Evolutionary conservation across 2,888 invertebrate species (phyloP).

Genomic region (Nezara viridula): DNA sequence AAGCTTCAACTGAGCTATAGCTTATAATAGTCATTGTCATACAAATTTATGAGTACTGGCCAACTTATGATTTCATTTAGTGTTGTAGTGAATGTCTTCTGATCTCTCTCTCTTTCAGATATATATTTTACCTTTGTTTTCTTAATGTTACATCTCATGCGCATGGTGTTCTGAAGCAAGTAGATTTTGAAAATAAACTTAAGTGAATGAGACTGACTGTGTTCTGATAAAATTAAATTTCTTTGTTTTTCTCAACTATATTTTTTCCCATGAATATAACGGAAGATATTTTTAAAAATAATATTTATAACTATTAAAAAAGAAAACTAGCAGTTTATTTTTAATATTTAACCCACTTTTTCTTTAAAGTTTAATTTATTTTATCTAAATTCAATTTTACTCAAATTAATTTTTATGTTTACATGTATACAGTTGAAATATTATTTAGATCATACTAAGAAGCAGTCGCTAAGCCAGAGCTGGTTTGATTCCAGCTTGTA

Average conservation of each 20-base stretch:
- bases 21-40: not conserved
- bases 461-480: too few species aligned
- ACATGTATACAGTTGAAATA: too few species aligned
- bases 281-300: not conserved
- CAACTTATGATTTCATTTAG: conserved; percentile 13
- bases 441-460: too few species aligned
- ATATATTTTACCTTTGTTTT: conserved; percentile 33
- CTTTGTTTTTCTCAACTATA: not conserved
- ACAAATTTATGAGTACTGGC: conserved; percentile 11
- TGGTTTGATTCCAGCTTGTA: too few species aligned
- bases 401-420: too few species aligned
- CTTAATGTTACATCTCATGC: conserved; percentile 29
- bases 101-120: conserved; percentile 29
- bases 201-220: conserved; percentile 26
- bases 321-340: too few species aligned
- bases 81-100: conserved; percentile 27
- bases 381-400: too few species aligned
- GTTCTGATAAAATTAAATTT: not conserved
- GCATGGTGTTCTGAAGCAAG: conserved; percentile 27
- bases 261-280: not conserved
- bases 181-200: not conserved
- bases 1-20: not conserved
- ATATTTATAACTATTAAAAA: too few species aligned
- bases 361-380: too few species aligned
- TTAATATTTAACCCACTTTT: too few species aligned